Conservation (phyloP, 2,888 invertebrate species). For the Gastracanthus pulcherrimus region DNA sequence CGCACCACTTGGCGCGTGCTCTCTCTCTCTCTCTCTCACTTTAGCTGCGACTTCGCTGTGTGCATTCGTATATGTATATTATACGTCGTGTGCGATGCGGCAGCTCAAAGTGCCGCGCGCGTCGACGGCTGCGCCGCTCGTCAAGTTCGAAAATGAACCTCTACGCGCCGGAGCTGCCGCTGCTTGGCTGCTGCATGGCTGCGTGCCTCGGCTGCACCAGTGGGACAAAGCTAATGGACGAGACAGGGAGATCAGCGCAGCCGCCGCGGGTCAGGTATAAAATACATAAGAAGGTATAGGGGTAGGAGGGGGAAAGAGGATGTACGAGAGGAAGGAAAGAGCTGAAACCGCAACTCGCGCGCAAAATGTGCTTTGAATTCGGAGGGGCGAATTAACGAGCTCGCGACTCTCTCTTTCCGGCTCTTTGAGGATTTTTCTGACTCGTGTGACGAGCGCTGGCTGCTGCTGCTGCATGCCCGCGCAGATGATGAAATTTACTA, state of each 20-base stretch:
- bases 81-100: no score
- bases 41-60: background rate
- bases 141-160: constrained; percentile 28
- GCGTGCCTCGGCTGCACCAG: background rate
- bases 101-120: background rate
- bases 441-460: no score
- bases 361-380: constrained; percentile 35
- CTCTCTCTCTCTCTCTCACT: background rate
- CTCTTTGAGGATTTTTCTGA: constrained; percentile 32
- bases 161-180: background rate
- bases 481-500: constrained; percentile 42
- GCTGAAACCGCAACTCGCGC: constrained; percentile 8
- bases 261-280: background rate
- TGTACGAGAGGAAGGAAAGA: constrained; percentile 6
- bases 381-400: constrained; percentile 32
- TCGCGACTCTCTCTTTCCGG: background rate
- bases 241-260: background rate
- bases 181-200: background rate
- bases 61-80: no score
- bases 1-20: constrained; percentile 37
- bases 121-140: no score
- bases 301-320: background rate
- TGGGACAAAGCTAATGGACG: constrained; percentile 28
- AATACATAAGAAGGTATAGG: background rate
- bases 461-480: background rate